Evolutionary conservation across 2,888 invertebrate genomes (phyloP), one percentile per base, ranked within the genome.

Genomic region (Panopea generosa): DNA sequence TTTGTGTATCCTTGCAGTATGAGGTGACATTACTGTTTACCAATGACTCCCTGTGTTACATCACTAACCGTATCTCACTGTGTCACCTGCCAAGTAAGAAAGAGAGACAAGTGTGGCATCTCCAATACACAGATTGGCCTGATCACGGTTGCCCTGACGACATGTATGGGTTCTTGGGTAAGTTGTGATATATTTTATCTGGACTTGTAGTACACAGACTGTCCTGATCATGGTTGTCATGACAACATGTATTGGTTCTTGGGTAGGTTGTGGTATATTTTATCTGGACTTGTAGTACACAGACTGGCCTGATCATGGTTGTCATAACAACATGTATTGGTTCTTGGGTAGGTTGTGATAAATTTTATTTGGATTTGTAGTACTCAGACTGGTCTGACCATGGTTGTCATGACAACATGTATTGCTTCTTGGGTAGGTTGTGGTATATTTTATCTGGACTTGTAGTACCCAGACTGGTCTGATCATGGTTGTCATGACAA

Each of bases 61-160:
- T 92, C 26, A 93, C 93, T 14, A 91, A 93, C 63, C 90, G 91
- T 27, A 89, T 94, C 57, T 84, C 87, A 24, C 77, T 94, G 27
- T 88, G 91, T 16, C 92, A 92, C 74, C 72, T 86, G 9, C 85
- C 87, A 16, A 87, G 89, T 40, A 88, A 89, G 53, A 89, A 89
- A 70, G 89, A 92, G 65, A 85, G 93, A 22, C 90, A 90, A 49
- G 88, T 97, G 77, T 97, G 97, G 96, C 97, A 97, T 93, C 93
- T 97, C 83, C 96, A 96, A 90, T 97, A 95, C 92, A 95, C 95
- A 33, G 95, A 95, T 89, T 96, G 96, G 96, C 94, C 94, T 2
- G 94, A 94, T 85, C 94, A 94, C 78, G 94, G 95, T 6, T 95
- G 95, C 90, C 96, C 96, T 0, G 94, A 94, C 65, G 94, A 95